phyloP scores from a whole-genome alignment of 2,797 vertebrate species.

The Gambelia wislizenii region DNA sequence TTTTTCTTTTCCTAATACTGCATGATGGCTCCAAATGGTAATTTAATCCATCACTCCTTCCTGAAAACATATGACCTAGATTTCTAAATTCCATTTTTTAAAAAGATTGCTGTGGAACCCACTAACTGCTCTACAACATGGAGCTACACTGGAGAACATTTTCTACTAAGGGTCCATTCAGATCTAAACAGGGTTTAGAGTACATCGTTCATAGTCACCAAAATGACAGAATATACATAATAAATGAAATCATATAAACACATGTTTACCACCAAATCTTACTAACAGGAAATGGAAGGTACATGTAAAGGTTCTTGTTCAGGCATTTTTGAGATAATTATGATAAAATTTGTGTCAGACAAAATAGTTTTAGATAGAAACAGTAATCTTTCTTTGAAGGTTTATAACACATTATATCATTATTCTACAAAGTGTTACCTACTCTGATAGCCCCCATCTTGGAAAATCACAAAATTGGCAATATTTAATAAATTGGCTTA shows the following conservation, averaged over 20 bases:
- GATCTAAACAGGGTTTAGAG: background rate
- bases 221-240: background rate
- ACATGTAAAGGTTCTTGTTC: background rate
- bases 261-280: background rate
- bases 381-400: background rate
- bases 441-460: too few relatives aligned
- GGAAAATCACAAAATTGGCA: too few relatives aligned
- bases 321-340: background rate
- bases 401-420: background rate
- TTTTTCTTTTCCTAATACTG: conserved; percentile 12
- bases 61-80: conserved; percentile 4
- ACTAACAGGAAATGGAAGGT: background rate
- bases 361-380: background rate
- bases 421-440: background rate
- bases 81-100: background rate
- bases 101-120: background rate
- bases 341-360: background rate
- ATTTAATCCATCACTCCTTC: conserved; percentile 24
- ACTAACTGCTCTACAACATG: background rate
- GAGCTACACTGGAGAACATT: fast-evolving
- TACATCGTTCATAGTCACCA: background rate
- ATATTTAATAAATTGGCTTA: too few relatives aligned
- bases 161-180: background rate
- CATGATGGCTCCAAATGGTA: background rate
- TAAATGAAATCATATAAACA: background rate